Conservation (phyloP, 1,140 invertebrate genomes). For the Drosophila seguyi region DNA sequence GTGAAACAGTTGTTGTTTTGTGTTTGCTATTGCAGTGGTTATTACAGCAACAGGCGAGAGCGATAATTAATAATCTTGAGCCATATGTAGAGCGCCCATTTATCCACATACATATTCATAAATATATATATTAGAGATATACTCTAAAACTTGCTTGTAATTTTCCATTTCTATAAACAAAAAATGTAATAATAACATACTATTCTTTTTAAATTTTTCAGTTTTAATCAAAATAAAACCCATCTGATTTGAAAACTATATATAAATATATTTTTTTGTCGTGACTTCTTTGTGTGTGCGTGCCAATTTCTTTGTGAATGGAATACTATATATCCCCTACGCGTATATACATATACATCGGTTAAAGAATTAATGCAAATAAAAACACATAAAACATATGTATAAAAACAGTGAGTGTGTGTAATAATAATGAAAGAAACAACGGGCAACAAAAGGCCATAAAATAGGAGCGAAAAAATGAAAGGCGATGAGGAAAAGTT, state of each 20-base stretch:
- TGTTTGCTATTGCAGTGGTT: conserved; percentile 37
- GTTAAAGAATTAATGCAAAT: conserved; percentile 15
- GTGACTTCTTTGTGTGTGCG: conserved; percentile 49
- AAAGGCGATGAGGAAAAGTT: conserved; percentile 61
- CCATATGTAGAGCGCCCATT: conserved; percentile 24
- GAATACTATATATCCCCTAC: conserved; percentile 4
- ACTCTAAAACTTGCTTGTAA: background rate
- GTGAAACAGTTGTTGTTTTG: conserved; percentile 49
- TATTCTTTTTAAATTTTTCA: conserved; percentile 1
- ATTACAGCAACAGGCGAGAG: conserved; percentile 50
- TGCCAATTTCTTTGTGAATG: conserved; percentile 60
- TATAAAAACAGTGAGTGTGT: conserved; percentile 11
- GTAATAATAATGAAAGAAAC: conserved; percentile 42
- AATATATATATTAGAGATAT: background rate
- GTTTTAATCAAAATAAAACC: conserved; percentile 3
- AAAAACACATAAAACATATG: conserved; percentile 13
- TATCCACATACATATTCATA: background rate
- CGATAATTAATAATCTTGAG: conserved; percentile 72
- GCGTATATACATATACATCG: background rate
- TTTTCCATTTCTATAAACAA: background rate
- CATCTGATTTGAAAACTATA: conserved; percentile 2
- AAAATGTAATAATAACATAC: conserved; percentile 1
- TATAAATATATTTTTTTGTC: conserved; percentile 23
- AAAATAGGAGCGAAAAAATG: conserved; percentile 56
- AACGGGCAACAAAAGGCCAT: conserved; percentile 29